Conservation (phyloP, 2,113 vertebrate genomes). For the Muntiacus reevesi region DNA sequence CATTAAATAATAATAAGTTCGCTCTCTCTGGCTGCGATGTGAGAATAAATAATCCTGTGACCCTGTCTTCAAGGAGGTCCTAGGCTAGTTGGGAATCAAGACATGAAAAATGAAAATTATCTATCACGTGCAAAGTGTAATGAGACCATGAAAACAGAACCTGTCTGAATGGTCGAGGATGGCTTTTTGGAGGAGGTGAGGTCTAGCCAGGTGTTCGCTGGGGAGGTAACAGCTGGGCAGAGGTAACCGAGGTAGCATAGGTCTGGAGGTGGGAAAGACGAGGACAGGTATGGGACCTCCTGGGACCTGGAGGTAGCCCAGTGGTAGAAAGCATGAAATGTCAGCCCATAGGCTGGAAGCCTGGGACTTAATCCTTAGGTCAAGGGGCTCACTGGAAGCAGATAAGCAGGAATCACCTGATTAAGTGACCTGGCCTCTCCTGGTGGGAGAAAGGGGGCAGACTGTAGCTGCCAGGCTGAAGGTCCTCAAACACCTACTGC, state of each 20-base stretch:
- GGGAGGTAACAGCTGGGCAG: background rate
- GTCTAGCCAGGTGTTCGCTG: background rate
- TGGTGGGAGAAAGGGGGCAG: background rate
- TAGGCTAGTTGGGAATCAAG: background rate
- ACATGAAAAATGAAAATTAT: background rate
- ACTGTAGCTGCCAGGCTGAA: rapidly evolving
- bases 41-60: background rate
- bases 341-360: background rate
- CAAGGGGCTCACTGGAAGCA: background rate
- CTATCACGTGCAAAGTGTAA: background rate
- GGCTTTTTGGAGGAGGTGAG: background rate
- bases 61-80: background rate
- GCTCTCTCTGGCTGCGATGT: background rate
- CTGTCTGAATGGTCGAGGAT: rapidly evolving
- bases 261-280: too few species aligned
- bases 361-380: background rate
- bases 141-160: background rate
- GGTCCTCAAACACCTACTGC: background rate
- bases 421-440: background rate
- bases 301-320: background rate
- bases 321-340: background rate
- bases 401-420: background rate
- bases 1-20: background rate
- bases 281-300: background rate
- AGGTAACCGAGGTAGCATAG: background rate